phyloP scores from a whole-genome alignment of 2,888 invertebrate species.

The Lepidocyrtinus sp. region DNA sequence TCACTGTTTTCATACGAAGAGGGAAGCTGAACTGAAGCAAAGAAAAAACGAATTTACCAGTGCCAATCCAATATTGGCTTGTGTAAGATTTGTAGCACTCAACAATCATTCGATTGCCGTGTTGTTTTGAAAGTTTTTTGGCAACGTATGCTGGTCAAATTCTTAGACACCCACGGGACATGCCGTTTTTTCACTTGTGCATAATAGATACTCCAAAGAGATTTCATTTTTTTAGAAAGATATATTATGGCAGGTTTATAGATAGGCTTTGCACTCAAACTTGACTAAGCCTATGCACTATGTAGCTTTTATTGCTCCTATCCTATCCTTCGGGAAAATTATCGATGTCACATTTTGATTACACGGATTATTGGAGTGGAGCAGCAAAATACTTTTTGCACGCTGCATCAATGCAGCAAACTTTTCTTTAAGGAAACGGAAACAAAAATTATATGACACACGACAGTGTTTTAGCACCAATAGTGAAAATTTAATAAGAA shows the following conservation, averaged over 20 bases:
- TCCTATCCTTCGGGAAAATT: background rate
- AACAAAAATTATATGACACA: too few species aligned
- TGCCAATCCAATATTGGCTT: conserved; percentile 34
- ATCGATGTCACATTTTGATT: conserved; percentile 12
- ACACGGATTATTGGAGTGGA: too few species aligned
- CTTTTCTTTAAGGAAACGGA: too few species aligned
- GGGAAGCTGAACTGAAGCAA: background rate
- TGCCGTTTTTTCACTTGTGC: conserved; percentile 19
- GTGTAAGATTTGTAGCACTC: conserved; percentile 47
- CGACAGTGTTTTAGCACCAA: too few species aligned
- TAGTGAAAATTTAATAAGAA: conserved; percentile 49
- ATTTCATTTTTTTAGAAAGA: conserved; percentile 32
- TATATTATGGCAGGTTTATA: conserved; percentile 11
- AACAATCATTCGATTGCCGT: conserved; percentile 52
- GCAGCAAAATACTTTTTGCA: too few species aligned
- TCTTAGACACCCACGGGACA: conserved; percentile 57
- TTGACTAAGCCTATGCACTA: too few species aligned
- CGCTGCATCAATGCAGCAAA: too few species aligned
- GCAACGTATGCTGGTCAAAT: conserved; percentile 53
- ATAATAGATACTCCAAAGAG: conserved; percentile 42
- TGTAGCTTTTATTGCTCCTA: background rate
- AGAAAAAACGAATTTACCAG: too few species aligned
- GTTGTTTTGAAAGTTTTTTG: conserved; percentile 57
- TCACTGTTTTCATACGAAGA: background rate
- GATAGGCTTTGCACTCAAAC: too few species aligned